These are phyloP conservation scores for Uropsilus gracilis DNA, from an alignment of 2,113 vertebrate species.

Conservation along the genomic window DNA sequence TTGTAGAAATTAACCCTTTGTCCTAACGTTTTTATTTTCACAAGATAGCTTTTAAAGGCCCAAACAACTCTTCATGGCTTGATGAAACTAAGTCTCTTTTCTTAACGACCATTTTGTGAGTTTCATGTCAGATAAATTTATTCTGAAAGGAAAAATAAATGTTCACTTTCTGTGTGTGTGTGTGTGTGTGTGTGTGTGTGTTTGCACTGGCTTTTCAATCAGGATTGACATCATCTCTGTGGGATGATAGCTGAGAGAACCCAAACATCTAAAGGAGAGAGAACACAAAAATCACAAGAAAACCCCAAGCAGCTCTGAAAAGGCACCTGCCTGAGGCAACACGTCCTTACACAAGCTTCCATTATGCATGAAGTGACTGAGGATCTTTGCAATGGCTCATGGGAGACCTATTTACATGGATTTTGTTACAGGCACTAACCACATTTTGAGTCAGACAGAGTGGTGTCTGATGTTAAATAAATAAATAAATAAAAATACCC, in stretches of 20 bases:
- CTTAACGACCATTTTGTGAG: conserved; percentile 41
- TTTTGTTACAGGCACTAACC: conserved; percentile 74
- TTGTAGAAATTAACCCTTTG: conserved; percentile 16
- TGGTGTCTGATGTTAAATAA: conserved; percentile 73
- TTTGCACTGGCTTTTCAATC: conserved; percentile 23
- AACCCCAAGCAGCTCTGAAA: conserved; percentile 43
- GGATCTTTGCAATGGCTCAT: conserved; percentile 40
- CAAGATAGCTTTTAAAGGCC: conserved; percentile 9
- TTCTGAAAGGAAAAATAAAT: conserved; percentile 71
- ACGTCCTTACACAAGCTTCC: conserved; percentile 38
- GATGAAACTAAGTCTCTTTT: conserved; percentile 43
- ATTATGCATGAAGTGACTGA: conserved; percentile 67
- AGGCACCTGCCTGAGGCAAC: conserved; percentile 16
- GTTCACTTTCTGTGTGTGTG: conserved; percentile 36
- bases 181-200: conserved; percentile 43
- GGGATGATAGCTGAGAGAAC: conserved; percentile 62
- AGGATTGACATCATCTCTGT: conserved; percentile 62
- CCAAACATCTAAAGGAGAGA: conserved; percentile 68
- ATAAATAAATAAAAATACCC: conserved; percentile 53
- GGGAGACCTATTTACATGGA: conserved; percentile 66
- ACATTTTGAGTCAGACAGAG: conserved; percentile 64
- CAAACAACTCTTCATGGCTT: not conserved
- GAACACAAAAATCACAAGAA: conserved; percentile 57
- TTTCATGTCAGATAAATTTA: conserved; percentile 66
- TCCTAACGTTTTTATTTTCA: conserved; percentile 15